Conservation (phyloP, 2,888 invertebrate genomes). For the Eurois occulta region DNA sequence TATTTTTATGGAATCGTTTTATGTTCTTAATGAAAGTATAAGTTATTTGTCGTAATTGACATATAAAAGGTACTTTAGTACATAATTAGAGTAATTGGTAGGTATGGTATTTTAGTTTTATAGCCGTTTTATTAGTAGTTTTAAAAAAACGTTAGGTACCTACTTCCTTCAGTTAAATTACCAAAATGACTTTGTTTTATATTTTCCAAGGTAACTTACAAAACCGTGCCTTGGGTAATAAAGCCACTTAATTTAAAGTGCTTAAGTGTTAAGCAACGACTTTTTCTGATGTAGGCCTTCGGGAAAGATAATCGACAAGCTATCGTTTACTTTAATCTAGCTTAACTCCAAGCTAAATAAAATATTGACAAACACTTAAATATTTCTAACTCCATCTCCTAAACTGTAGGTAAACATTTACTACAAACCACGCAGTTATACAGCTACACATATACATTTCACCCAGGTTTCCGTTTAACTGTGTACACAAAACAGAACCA, state of each 20-base stretch:
- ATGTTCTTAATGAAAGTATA: background rate
- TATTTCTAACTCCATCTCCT: background rate
- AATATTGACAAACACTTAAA: slow-evolving; percentile 6
- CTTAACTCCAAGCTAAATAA: background rate
- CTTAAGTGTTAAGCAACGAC: background rate
- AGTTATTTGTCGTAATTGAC: background rate
- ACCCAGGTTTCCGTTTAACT: slow-evolving; percentile 13
- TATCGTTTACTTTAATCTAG: background rate
- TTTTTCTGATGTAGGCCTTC: background rate
- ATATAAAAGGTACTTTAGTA: background rate
- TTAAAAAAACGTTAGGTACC: background rate
- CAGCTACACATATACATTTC: slow-evolving; percentile 17
- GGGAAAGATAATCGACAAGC: background rate
- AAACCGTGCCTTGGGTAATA: background rate
- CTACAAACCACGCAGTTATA: background rate
- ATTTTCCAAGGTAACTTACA: background rate
- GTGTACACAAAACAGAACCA: slow-evolving; percentile 12
- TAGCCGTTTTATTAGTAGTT: background rate
- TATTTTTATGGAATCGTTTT: slow-evolving; percentile 10
- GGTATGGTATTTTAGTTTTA: background rate
- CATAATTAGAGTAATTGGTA: slow-evolving; percentile 11
- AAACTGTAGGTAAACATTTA: slow-evolving; percentile 10
- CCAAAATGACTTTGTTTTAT: background rate
- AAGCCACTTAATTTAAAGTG: background rate
- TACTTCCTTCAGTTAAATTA: background rate